Evolutionary conservation across 2,113 vertebrate genomes (phyloP), one percentile per base, ranked within the genome.

Genomic region (Notechis scutatus): DNA sequence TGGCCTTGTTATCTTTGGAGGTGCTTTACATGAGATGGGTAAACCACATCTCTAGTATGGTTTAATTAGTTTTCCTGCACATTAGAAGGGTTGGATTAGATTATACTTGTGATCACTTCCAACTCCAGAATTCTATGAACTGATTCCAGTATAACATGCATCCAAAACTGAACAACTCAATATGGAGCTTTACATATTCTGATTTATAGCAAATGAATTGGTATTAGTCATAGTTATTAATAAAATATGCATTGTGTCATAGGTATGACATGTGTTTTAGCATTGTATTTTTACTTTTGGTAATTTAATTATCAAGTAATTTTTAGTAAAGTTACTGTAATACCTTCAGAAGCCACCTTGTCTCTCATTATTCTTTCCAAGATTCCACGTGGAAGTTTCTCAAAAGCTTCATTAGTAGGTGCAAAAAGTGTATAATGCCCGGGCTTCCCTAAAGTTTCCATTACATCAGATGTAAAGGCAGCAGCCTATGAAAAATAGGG

Each of bases 381-480:
- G 23, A 98, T 93, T 1, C 98, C 98, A 4, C 96, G 96, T 89
- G 98, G 99, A 93, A 99, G 97, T 87, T 97, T 98, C 15, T 98
- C 97, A 94, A 99, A 99, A 95, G 99, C 99, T 9, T 98, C 97
- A 57, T 99, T 99, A 94, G 98, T 99, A 34, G 99, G 99, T 92
- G 99, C 99, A 95, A 99, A 99, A 34, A 99, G 96, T 12, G 99
- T 99, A 95, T 98, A 99, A 94, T 99, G 98, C 39, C 99, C 99
- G 2, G 98, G 95, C 96, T 97, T 94, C 64, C 98, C 98, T 92
- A 99, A 97, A 85, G 96, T 96, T n/a, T 98, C 98, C 95, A 99
- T 3, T 59, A 99, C 92, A 86, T 97, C 98, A 47, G 99, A 96
- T 0, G 96, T 98, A 94, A 97, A 95, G 94, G 97, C 98, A 55